Base-by-base conservation (phyloP, 2,888 invertebrate genomes). In the Deilephila elpenor region DNA sequence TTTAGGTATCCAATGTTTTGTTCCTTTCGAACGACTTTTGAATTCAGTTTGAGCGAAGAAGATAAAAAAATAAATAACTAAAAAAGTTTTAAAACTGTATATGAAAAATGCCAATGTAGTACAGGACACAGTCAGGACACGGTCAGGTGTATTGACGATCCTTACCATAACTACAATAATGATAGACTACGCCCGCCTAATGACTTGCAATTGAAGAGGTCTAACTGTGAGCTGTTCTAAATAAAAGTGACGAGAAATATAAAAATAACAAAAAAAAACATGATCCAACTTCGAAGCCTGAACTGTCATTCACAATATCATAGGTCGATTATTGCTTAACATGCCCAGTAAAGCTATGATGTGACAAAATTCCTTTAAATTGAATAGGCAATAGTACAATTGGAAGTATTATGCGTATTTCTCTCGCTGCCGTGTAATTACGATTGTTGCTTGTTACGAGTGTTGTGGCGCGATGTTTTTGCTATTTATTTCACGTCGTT, bases 291-390 rank as follows among this genome's bases (percentile, higher is more conserved):
- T 37, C 8, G 8, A 34, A 62, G 14, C 34, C 8, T 34, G 37
- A 34, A 37, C 0, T 8, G 37, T 76, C 74, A 76, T 76, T 77
- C 75, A 73, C 70, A 71, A 71, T 20, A 76, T 74, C 71, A 73
- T 75, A 78, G 32, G 51, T 53, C 19, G 70, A 17, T 59, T 61
- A 51, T 82, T 78, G 73, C 20, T 73, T 75, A 76, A 75, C 34
- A 11, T 34, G 5, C 3, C 29, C n/a, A 51, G 56, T 11, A 67
- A 51, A 62, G 72, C 61, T 74, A 67, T 56, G 37, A 59, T 75
- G 75, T 78, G 80, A 80, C 79, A 81, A 80, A 75, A 80, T 78
- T 77, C 74, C 77, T 74, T 73, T 73, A 74, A 78, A 78, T 79
- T 76, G 59, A 76, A 75, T 73, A n/a, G 59, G 71, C 70, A 29